Evolutionary conservation across 2,113 vertebrate genomes (phyloP), one percentile per base, ranked within the genome.

Genomic region (Stigmatopora nigra): DNA sequence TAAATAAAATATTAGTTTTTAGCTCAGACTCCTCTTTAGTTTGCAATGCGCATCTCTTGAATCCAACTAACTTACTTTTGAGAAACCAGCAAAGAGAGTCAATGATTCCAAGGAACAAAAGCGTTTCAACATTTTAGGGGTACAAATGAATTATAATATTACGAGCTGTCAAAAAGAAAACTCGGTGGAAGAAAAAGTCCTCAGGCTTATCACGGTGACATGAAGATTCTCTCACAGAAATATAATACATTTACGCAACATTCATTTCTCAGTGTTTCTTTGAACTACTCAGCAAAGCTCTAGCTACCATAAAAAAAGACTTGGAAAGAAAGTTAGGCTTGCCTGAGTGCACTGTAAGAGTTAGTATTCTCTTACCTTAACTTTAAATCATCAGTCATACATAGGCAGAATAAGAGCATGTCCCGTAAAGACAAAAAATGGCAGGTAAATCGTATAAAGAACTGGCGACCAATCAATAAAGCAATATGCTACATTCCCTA

Each of bases 71-170:
- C 64, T 64, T 41, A 8, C 78, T 71, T 48, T 19, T 57, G 63
- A 63, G 45, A 68, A 78, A 69, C 66, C 36, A 31, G 63, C 64
- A 65, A 69, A 65, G 51, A 70, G 78, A 73, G 55, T 61, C 64
- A 41, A 59, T 76, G 70, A 79, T 79, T 64, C 63, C 57, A 64
- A 80, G 71, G 71, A 82, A 86, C 59, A 79, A 76, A 69, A 58
- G 64, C 45, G 25, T n/a, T 67, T 52, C 7, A 65, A 72, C 41
- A 71, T 71, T 48, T 44, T 65, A 70, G 67, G 63, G 73, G 65
- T 38, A n/a, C 14, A 48, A 79, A 74, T 68, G 67, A 80, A 73
- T 60, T 78, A 48, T 60, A 45, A 73, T 69, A 66, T 67, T 69
- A 70, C 36, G 60, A 49, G 56, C 70, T 70, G 62, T 82, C 73